phyloP scores from a whole-genome alignment of 2,888 invertebrate genomes.

The Agriopis leucophaearia region DNA sequence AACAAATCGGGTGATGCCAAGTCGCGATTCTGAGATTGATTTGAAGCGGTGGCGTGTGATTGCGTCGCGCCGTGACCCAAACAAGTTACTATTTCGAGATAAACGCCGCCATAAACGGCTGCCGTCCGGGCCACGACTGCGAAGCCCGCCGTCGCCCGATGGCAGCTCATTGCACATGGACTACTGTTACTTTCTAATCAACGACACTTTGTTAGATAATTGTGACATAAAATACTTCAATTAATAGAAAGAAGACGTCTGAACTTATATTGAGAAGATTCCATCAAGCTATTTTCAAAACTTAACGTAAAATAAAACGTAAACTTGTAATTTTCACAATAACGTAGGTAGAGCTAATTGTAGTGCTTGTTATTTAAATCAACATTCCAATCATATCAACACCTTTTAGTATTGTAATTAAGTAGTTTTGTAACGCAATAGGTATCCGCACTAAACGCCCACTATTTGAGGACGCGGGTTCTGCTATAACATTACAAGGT shows the following conservation, averaged over 20 bases:
- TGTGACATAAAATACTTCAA: conserved; percentile 5
- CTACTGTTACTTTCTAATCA: conserved; percentile 73
- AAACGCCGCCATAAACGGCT: conserved; percentile 81
- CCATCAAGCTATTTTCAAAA: neutral
- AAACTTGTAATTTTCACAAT: neutral
- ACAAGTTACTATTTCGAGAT: conserved; percentile 85
- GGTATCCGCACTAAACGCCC: conserved; percentile 53
- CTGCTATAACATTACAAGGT: conserved; percentile 52
- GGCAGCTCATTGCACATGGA: conserved; percentile 43
- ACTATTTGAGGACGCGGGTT: conserved; percentile 56
- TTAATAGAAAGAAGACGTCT: neutral
- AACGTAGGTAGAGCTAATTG: neutral
- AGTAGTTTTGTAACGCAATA: conserved; percentile 42
- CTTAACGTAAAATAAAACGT: neutral
- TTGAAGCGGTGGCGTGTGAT: conserved; percentile 77
- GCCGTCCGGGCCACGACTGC: conserved; percentile 62
- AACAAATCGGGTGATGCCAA: conserved; percentile 43
- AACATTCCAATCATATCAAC: conserved; percentile 57
- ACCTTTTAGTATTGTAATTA: conserved; percentile 59
- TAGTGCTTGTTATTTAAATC: conserved; percentile 33
- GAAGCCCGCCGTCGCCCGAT: conserved; percentile 48
- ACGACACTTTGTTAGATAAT: conserved; percentile 31
- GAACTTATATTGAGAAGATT: neutral
- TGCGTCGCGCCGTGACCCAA: conserved; percentile 79
- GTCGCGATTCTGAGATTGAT: conserved; percentile 71